phyloP scores from a whole-genome alignment of 1,140 invertebrate species.

The Colletes latitarsis region DNA sequence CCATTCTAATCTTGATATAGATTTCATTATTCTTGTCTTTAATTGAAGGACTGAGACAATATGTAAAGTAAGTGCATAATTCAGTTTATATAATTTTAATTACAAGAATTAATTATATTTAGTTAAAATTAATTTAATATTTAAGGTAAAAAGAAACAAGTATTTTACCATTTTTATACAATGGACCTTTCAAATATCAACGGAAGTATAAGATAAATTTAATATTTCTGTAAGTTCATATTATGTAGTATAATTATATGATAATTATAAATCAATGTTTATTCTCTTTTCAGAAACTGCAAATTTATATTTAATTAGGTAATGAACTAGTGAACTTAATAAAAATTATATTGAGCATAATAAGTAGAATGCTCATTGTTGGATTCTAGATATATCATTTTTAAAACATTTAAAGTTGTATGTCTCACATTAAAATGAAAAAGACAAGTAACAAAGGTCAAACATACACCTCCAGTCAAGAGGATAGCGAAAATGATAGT shows the following conservation, averaged over 20 bases:
- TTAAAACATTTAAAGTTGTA: background rate
- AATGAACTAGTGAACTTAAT: slow-evolving; percentile 70
- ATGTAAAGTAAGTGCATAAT: slow-evolving; percentile 65
- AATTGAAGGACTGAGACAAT: slow-evolving; percentile 68
- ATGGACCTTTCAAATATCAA: slow-evolving; percentile 61
- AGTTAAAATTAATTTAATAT: slow-evolving; percentile 26
- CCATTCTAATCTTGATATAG: slow-evolving; percentile 68
- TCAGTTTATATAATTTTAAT: background rate
- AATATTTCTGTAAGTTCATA: slow-evolving; percentile 70
- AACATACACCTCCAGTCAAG: slow-evolving; percentile 77
- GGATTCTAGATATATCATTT: background rate
- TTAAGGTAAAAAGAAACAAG: slow-evolving; percentile 73
- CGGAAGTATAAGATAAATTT: slow-evolving; percentile 70
- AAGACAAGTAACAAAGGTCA: slow-evolving; percentile 66
- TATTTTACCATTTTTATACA: slow-evolving; percentile 69
- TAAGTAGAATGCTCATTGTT: slow-evolving; percentile 65
- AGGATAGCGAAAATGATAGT: slow-evolving; percentile 79
- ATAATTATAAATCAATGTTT: slow-evolving; percentile 17
- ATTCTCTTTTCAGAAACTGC: slow-evolving; percentile 56
- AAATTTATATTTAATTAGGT: slow-evolving; percentile 60
- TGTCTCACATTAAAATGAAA: slow-evolving; percentile 67
- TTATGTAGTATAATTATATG: slow-evolving; percentile 2
- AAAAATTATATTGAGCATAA: slow-evolving; percentile 67
- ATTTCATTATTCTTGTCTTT: slow-evolving; percentile 76
- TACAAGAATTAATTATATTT: background rate